These are phyloP conservation scores for Thamnophis sirtalis DNA, from an alignment of 2,113 vertebrate species.

Conservation along the genomic window DNA sequence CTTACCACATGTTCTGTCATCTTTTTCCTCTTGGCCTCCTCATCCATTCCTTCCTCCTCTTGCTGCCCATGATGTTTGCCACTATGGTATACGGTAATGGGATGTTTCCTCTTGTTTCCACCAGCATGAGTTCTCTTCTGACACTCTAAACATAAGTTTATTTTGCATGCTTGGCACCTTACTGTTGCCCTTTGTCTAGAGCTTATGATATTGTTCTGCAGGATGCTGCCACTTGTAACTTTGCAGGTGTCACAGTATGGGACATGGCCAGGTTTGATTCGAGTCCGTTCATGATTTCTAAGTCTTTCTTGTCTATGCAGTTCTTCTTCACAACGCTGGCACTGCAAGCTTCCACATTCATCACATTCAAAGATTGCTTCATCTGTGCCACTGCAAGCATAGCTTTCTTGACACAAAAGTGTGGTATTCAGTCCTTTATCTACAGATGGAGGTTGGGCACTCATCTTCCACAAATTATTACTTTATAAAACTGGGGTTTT, in stretches of 20 bases:
- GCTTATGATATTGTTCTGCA: conserved; percentile 56
- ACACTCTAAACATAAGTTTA: conserved; percentile 88
- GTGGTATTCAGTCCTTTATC: conserved; percentile 79
- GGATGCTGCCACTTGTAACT: conserved; percentile 73
- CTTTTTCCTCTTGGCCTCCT: conserved; percentile 79
- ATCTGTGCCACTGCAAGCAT: conserved; percentile 88
- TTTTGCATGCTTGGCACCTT: conserved; percentile 89
- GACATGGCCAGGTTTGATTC: conserved; percentile 83
- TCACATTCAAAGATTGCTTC: conserved; percentile 93
- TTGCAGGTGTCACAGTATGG: conserved; percentile 93
- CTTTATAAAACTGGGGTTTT: conserved; percentile 16
- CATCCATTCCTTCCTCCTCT: conserved; percentile 69
- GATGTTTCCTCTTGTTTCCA: conserved; percentile 87
- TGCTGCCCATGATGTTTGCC: conserved; percentile 69
- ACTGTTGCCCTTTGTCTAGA: conserved; percentile 80
- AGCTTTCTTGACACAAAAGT: conserved; percentile 92
- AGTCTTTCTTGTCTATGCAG: conserved; percentile 89
- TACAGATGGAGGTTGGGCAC: conserved; percentile 74
- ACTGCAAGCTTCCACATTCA: conserved; percentile 93
- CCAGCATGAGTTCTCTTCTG: conserved; percentile 89
- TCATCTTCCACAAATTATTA: conserved; percentile 74
- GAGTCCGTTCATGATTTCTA: conserved; percentile 88
- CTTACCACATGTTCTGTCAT: conserved; percentile 87
- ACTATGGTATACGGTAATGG: conserved; percentile 74
- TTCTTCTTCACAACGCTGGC: conserved; percentile 87